Base-by-base conservation (phyloP, 30 jellyfish, hydroid and myxozoan genomes). In the Rhopilema esculentum region DNA sequence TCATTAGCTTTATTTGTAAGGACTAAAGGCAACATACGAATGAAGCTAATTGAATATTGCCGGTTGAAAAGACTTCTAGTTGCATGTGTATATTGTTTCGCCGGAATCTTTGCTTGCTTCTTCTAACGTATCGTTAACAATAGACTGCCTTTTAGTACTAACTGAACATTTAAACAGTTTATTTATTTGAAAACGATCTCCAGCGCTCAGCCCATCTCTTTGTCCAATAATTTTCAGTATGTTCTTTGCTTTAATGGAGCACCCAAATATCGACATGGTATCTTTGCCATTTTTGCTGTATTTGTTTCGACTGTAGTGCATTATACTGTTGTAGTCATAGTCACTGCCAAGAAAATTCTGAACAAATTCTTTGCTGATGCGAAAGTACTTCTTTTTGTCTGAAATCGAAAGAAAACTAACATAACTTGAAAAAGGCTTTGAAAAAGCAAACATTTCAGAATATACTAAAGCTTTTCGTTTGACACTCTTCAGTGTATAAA, bases 191-290 rank as follows among this genome's bases (percentile, higher is more conserved):
- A 28, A 62, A 1, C 40, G 65, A 62, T 79, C 89, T 27, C 89
- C 89, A 23, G 89, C 89, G 29, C 89, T 79, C 33, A 79, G 33
- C n/a, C 89, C 89, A 27, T 79, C 66, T 20, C 89, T 0, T 20
- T 79, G 89, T 4, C 89, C 89, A 25, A 79, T 77, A 22, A 77
- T 17, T 18, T 77, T 27, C 30, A 77, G 18, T 0, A 28, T 61
- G 6, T 77, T 63, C 74, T 77, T 77, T 53, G 87, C 87, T 77
- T 77, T 77, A 27, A 18, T 22, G 17, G 76, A 24, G 25, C 87
- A 77, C 25, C 87, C 87, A 77, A 77, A 77, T 77, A 77, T 77
- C 30, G 87, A 77, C 0, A 77, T 77, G 1, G 87, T 77, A 26
- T 77, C 87, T 53, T 77, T 63, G 19, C 87, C 87, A 27, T 77